A percentile compares a stretch with the other conserved stretches of the same genome.
phyloP scores from a whole-genome alignment of 2,888 invertebrate species.

The Tipula helvola region DNA sequence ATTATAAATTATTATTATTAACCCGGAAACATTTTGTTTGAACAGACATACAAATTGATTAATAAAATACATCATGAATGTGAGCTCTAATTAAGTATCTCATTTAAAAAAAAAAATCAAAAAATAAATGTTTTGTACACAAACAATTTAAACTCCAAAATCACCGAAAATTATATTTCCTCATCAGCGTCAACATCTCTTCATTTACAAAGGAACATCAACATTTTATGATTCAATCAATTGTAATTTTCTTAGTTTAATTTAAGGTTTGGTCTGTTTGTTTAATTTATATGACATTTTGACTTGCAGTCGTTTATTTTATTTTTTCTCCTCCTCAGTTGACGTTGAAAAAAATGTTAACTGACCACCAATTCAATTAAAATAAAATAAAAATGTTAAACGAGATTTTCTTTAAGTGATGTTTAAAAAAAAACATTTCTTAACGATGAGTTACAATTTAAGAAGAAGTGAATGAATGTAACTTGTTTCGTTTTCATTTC shows the following conservation, averaged over 20 bases:
- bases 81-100: not conserved
- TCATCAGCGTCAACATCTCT: not conserved
- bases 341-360: not conserved
- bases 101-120: not conserved
- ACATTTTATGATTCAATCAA: not conserved
- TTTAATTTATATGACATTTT: not conserved
- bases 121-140: not conserved
- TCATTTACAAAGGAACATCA: not conserved
- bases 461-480: not conserved
- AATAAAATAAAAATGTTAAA: not conserved
- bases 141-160: not conserved
- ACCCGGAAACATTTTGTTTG: not conserved
- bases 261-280: not conserved
- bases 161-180: not conserved
- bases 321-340: not conserved
- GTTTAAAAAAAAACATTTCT: not conserved
- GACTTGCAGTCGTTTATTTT: not conserved
- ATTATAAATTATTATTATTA: constrained; percentile 4
- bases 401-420: not conserved
- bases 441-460: not conserved
- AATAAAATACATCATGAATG: not conserved
- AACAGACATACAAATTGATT: not conserved
- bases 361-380: not conserved
- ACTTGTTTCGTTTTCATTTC: not conserved
- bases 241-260: not conserved